Evolutionary conservation across 1,140 invertebrate species (phyloP).

Genomic region (Telenomus remus): DNA sequence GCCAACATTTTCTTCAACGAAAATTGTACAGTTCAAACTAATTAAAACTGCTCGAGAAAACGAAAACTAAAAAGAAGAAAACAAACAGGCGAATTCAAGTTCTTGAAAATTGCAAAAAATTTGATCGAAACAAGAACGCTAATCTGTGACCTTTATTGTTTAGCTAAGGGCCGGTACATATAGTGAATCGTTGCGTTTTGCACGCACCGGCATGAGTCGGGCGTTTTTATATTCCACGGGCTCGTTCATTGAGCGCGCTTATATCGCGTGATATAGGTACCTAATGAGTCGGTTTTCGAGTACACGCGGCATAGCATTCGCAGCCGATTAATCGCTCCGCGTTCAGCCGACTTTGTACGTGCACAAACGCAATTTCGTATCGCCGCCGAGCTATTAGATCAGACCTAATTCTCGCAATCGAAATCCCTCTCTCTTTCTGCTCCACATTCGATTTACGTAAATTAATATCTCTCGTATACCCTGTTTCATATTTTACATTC

Average conservation of each 20-base stretch:
- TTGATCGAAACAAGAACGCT: too few relatives aligned
- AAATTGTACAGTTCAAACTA: background rate
- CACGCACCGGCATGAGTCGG: too few relatives aligned
- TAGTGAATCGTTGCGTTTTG: too few relatives aligned
- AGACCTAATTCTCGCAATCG: constrained; percentile 24
- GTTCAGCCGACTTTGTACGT: background rate
- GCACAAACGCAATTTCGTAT: constrained; percentile 9
- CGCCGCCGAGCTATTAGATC: constrained; percentile 25
- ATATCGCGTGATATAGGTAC: background rate
- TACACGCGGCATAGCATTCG: background rate
- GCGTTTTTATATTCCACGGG: too few relatives aligned
- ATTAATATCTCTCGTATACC: constrained; percentile 14
- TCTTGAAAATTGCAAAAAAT: too few relatives aligned
- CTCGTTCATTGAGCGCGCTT: background rate
- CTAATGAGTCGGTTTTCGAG: constrained; percentile 1
- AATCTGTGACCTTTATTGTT: too few relatives aligned
- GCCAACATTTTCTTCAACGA: background rate
- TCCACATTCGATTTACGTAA: constrained; percentile 9
- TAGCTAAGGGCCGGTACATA: too few relatives aligned
- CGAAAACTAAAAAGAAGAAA: too few relatives aligned
- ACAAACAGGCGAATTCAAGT: too few relatives aligned
- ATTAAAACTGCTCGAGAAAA: too few relatives aligned
- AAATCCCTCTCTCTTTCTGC: constrained; percentile 4
- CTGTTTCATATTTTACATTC: background rate
- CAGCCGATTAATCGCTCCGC: background rate